These are phyloP conservation scores for Hipparchia sbordonii DNA, from an alignment of 2,888 invertebrate species.

Conservation along the genomic window DNA sequence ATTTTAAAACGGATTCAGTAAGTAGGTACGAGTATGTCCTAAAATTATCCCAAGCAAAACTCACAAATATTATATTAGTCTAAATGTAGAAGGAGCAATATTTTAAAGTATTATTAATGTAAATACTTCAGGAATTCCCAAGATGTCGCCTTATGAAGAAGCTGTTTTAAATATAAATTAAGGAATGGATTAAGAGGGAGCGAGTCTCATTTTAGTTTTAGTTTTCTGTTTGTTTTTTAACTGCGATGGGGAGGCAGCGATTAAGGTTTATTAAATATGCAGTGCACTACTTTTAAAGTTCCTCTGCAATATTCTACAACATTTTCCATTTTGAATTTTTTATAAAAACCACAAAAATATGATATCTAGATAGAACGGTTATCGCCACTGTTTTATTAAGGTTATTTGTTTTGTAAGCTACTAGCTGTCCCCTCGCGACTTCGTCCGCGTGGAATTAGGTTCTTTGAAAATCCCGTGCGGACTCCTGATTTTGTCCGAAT, in stretches of 20 bases:
- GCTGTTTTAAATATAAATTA: conserved; percentile 20
- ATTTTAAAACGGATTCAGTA: too few species aligned
- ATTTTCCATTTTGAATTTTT: conserved; percentile 3
- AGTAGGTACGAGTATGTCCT: too few species aligned
- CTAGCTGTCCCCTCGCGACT: too few species aligned
- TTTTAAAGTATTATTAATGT: not conserved
- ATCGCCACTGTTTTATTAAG: too few species aligned
- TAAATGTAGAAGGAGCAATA: not conserved
- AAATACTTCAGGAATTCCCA: not conserved
- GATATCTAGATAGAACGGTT: too few species aligned
- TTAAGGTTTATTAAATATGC: conserved; percentile 23
- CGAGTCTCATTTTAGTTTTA: not conserved
- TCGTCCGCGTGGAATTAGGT: too few species aligned
- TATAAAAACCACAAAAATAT: not conserved
- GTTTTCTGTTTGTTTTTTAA: not conserved
- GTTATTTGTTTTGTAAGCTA: too few species aligned
- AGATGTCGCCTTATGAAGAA: not conserved
- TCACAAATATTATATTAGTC: not conserved
- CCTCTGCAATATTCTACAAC: conserved; percentile 3
- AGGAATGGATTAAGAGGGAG: conserved; percentile 13
- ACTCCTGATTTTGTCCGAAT: too few species aligned
- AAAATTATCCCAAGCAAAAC: too few species aligned
- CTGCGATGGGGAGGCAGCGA: conserved; percentile 9
- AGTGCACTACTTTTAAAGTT: conserved; percentile 16
- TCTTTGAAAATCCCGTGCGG: too few species aligned